A percentile compares a stretch with the other conserved stretches of the same genome.
phyloP scores from a whole-genome alignment of 2,888 invertebrate species.

The Eristalis pertinax region DNA sequence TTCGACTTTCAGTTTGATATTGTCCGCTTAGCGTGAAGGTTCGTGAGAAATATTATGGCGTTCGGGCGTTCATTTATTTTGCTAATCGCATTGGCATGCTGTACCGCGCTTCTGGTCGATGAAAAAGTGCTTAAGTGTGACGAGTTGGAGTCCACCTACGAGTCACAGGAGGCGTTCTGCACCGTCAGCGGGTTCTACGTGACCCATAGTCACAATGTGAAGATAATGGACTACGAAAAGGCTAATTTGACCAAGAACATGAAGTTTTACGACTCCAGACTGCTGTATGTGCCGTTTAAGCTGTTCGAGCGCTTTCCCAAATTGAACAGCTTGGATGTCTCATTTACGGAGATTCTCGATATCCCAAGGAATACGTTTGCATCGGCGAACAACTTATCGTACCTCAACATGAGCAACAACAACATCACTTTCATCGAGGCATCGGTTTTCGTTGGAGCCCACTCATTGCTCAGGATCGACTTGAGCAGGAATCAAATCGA shows the following conservation, averaged over 20 bases:
- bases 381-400: constrained; percentile 77
- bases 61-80: constrained; percentile 24
- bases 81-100: constrained; percentile 13
- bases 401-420: constrained; percentile 78
- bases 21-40: constrained; percentile 28
- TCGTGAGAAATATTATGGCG: constrained; percentile 34
- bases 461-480: constrained; percentile 77
- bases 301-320: constrained; percentile 78
- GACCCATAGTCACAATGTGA: constrained; percentile 79
- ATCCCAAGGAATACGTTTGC: constrained; percentile 79
- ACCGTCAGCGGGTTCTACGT: constrained; percentile 79
- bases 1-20: constrained; percentile 36
- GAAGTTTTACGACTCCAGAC: constrained; percentile 80
- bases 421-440: constrained; percentile 78
- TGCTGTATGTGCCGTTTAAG: constrained; percentile 79
- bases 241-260: constrained; percentile 79
- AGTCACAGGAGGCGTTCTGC: constrained; percentile 77
- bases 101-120: constrained; percentile 71
- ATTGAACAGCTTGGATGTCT: constrained; percentile 79
- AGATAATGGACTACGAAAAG: constrained; percentile 76
- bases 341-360: constrained; percentile 79
- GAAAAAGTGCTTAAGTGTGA: constrained; percentile 80
- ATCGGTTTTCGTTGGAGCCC: constrained; percentile 79
- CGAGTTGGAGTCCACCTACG: constrained; percentile 79
- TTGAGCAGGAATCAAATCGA: constrained; percentile 77